Base-by-base conservation (phyloP, 1,140 invertebrate genomes). In the Spodoptera litura region DNA sequence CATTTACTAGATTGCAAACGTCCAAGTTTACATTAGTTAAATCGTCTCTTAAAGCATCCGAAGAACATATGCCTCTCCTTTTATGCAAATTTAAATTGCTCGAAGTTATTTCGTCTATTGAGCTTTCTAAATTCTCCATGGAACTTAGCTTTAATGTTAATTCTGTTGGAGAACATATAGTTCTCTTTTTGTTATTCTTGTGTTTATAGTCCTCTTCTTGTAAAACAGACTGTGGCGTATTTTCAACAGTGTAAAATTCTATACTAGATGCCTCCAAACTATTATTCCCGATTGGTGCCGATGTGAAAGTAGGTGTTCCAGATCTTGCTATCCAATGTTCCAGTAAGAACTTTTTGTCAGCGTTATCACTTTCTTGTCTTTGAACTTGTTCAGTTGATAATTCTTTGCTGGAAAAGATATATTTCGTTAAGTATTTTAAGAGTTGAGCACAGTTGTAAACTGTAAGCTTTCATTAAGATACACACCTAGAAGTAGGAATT, bases 61-160 rank as follows among this genome's bases (percentile, higher is more conserved):
- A 95, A 4, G 95, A 95, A 88, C 95, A 96, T 78, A 96, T 95
- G 4, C 95, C 95, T 61, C 95, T 86, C 3, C 95, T 93, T 84
- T 96, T 96, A 82, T 95, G 95, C 59, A 95, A 84, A 81, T 94
- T 94, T 12, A 95, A 80, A 35, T 89, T 89, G 71, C 84, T 90
- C 6, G 89, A 88, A 20, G 93, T 93, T 15, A 93, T 91, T 88
- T 94, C 91, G 73, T 94, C 92, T 79, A 94, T 93, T 5, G 91
- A 93, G 75, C 91, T 94, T 85, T 94, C 93, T 78, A 94, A 75
- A 79, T 87, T 91, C 71, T 94, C 88, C 73, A 92, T 87, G 13
- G 89, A 89, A 15, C 89, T 87, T 75, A 95, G 84, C 85, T 93
- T 93, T 52, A 93, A 75, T n/a, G 85, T 90, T 11, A 95, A 83